phyloP scores from a whole-genome alignment of 2,113 vertebrate species.

The Echinops telfairi region DNA sequence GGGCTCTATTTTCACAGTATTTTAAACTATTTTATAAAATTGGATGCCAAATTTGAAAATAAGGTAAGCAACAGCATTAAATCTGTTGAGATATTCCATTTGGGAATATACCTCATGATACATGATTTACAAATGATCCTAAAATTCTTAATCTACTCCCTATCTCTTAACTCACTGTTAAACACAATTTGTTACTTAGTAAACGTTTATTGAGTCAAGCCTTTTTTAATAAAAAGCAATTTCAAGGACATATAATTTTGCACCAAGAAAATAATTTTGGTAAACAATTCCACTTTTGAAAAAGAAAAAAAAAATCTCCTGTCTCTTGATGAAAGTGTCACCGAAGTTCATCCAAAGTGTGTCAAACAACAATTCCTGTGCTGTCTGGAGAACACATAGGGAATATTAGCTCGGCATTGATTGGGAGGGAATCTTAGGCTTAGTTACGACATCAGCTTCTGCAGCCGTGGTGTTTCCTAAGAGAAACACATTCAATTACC shows the following conservation, averaged over 20 bases:
- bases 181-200: not conserved
- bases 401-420: not conserved
- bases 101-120: not conserved
- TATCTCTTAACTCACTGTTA: not conserved
- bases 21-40: not conserved
- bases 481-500: constrained; percentile 30
- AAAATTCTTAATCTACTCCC: not conserved
- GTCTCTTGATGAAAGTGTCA: not conserved
- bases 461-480: not conserved
- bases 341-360: not conserved
- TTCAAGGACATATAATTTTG: not conserved
- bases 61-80: not conserved
- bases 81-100: not conserved
- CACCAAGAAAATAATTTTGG: not conserved
- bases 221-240: constrained; percentile 17
- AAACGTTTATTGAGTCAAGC: not conserved
- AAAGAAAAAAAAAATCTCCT: not conserved
- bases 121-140: not conserved
- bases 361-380: not conserved
- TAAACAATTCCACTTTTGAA: not conserved
- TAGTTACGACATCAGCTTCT: not conserved
- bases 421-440: not conserved
- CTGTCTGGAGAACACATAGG: not conserved
- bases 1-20: not conserved
- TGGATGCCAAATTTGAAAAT: not conserved